Evolutionary conservation across 2,888 invertebrate genomes (phyloP).

Genomic region (Phymatocera aterrima): DNA sequence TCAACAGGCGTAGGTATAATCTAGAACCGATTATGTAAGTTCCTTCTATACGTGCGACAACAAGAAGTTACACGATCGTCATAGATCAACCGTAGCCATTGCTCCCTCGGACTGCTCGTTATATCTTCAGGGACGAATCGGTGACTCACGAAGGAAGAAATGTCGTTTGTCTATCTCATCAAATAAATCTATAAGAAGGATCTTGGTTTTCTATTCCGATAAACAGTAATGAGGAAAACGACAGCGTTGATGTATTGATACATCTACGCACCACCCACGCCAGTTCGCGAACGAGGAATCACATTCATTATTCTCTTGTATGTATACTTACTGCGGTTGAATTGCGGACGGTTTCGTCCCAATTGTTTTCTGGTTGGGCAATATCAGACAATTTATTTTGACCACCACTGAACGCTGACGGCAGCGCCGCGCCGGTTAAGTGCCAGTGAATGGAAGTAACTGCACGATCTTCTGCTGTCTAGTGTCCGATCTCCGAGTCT

Average conservation of each 20-base stretch:
- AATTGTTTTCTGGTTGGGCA: no score
- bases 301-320: no score
- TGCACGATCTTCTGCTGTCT: no score
- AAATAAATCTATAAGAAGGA: not conserved
- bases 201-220: not conserved
- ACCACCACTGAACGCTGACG: no score
- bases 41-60: not conserved
- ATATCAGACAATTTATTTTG: no score
- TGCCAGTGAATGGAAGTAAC: no score
- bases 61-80: constrained; percentile 7
- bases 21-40: not conserved
- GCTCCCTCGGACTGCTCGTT: constrained; percentile 15
- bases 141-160: not conserved
- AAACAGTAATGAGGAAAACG: not conserved
- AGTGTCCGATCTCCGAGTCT: no score
- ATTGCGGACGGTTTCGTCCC: no score
- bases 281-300: no score
- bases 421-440: no score
- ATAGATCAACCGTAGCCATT: not conserved
- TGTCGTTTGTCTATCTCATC: not conserved
- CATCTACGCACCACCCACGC: no score
- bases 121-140: constrained; percentile 11
- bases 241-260: not conserved
- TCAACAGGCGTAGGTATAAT: not conserved
- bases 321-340: no score